Evolutionary conservation across 1,140 invertebrate genomes (phyloP), one percentile per base, ranked within the genome.

Genomic region (Wasmannia auropunctata): DNA sequence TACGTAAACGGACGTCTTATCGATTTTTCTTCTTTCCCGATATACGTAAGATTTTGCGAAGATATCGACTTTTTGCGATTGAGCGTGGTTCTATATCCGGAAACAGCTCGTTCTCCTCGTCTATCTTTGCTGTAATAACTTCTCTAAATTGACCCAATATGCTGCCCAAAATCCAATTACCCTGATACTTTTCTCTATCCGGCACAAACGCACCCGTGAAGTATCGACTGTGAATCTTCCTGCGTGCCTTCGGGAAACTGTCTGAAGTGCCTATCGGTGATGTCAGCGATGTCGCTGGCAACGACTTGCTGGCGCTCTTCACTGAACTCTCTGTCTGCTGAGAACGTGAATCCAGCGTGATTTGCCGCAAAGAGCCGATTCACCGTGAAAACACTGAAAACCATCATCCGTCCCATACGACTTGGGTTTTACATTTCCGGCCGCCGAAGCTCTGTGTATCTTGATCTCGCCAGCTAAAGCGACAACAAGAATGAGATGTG

Each of bases 301-400:
- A 93, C 14, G 97, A 97, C 93, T 96, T 97, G 90, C 97, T 97
- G 37, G 96, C 94, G 19, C 92, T 92, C 14, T 89, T 91, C 2
- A 89, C 62, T 4, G 88, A 74, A 2, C 81, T 87, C 2, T 89
- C 89, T 6, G 83, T 90, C 7, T 70, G 62, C 19, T 90, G 74
- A 49, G 25, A 11, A 46, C 28, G 60, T 69, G 77, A 31, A 62
- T 93, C 91, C 46, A 89, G 56, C 2, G 86, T 54, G 0, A 97
- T 84, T 95, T 96, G 70, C 97, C 97, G 86, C 97, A 97, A 40
- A 96, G 96, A 51, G 97, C 96, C 46, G 96, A 95, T 88, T 97
- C 96, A 80, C 96, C 96, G 93, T 97, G 97, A 93, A n/a, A n/a
- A n/a, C n/a, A n/a, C n/a, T n/a, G n/a, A n/a, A 97, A 97, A 70